These are phyloP conservation scores for Isurus oxyrinchus DNA, from an alignment of 2,113 vertebrate genomes.

Conservation along the genomic window DNA sequence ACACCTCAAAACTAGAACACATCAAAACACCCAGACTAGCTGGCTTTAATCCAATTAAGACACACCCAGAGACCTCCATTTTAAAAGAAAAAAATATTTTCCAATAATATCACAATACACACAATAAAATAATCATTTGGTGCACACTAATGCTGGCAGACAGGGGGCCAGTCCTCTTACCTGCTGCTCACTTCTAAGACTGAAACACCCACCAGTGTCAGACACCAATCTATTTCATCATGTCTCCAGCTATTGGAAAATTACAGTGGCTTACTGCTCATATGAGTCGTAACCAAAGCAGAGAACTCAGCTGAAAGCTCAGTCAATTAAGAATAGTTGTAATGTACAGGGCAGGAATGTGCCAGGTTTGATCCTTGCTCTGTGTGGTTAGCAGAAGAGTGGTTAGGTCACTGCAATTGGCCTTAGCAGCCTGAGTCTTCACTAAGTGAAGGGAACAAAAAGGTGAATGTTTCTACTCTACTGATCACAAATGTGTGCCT, in stretches of 20 bases:
- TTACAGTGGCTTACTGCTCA: neutral
- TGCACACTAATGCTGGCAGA: neutral
- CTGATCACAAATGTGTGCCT: neutral
- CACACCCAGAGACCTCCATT: too few relatives aligned
- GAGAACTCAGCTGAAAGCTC: neutral
- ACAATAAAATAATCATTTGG: conserved; percentile 16
- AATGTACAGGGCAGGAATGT: neutral
- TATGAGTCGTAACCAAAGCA: neutral
- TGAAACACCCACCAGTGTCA: neutral
- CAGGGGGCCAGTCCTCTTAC: neutral
- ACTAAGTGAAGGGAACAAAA: neutral
- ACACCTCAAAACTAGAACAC: too few relatives aligned
- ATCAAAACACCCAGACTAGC: too few relatives aligned
- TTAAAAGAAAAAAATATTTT: too few relatives aligned
- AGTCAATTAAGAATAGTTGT: neutral
- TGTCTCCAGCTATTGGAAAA: neutral
- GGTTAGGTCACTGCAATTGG: neutral
- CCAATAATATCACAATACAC: too few relatives aligned
- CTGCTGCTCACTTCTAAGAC: neutral
- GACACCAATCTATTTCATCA: neutral
- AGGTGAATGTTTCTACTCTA: neutral
- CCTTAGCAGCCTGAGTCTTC: neutral
- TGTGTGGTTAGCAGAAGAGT: neutral
- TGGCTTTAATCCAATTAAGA: too few relatives aligned
- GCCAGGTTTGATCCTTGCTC: neutral